phyloP scores from a whole-genome alignment of 2,113 vertebrate species.

The Larimichthys crocea region DNA sequence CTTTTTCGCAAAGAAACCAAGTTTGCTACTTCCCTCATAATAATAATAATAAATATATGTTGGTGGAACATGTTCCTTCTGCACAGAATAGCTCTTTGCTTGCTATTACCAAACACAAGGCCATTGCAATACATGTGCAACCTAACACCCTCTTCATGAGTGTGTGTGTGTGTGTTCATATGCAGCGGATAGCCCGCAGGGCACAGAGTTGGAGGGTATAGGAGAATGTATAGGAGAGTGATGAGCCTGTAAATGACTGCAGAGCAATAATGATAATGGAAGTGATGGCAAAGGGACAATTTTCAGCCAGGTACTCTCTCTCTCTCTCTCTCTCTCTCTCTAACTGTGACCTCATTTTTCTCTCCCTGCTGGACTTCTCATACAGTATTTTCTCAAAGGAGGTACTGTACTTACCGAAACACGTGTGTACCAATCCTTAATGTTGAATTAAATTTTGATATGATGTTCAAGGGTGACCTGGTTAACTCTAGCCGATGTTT shows the following conservation, averaged over 20 bases:
- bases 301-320: constrained; percentile 49
- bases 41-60: no score
- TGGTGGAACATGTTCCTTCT: no score
- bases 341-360: constrained; percentile 52
- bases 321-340: constrained; percentile 11
- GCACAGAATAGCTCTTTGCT: background rate
- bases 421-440: background rate
- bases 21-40: no score
- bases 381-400: constrained; percentile 25
- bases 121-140: constrained; percentile 2
- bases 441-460: constrained; percentile 17
- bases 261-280: constrained; percentile 79
- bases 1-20: no score
- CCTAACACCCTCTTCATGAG: background rate
- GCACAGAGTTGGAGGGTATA: constrained; percentile 49
- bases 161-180: background rate
- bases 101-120: background rate
- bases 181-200: constrained; percentile 34
- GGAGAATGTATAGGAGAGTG: constrained; percentile 56
- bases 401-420: constrained; percentile 18
- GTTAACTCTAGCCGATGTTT: constrained; percentile 14
- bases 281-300: constrained; percentile 78
- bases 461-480: background rate
- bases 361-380: constrained; percentile 27
- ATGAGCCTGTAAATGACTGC: constrained; percentile 73